Evolutionary conservation across 1,140 invertebrate genomes (phyloP).

Genomic region (Brachionus rotundiformis): DNA sequence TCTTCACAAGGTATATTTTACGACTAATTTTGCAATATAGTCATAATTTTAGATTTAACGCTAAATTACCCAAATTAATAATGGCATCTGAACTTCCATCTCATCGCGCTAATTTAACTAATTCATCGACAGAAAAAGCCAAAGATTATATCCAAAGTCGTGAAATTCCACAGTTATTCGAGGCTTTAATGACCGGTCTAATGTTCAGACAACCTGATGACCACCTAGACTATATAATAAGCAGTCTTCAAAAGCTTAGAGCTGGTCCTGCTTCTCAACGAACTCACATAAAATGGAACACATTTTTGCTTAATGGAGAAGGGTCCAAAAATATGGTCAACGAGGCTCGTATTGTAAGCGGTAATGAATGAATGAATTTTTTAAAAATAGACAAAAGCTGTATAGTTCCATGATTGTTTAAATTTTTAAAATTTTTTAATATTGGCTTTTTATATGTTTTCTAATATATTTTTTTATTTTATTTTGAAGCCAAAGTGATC

Average conservation of each 20-base stretch:
- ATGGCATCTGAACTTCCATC: conserved; percentile 49
- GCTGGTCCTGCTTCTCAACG: not conserved
- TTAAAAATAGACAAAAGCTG: not conserved
- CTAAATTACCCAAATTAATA: not conserved
- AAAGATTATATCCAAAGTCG: conserved; percentile 62
- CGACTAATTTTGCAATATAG: not conserved
- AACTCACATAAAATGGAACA: conserved; percentile 48
- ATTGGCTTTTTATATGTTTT: not conserved
- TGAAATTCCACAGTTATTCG: conserved; percentile 63
- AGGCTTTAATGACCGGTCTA: conserved; percentile 64
- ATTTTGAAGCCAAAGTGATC: conserved; percentile 16
- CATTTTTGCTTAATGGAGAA: conserved; percentile 17
- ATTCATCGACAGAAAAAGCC: conserved; percentile 57
- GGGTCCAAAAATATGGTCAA: not conserved
- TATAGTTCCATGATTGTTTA: conserved; percentile 25
- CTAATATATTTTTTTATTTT: not conserved
- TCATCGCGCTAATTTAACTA: conserved; percentile 31
- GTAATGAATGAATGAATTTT: conserved; percentile 22
- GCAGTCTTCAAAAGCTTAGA: conserved; percentile 60
- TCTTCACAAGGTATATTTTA: not conserved
- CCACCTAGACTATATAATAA: conserved; percentile 61
- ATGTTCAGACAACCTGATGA: conserved; percentile 64
- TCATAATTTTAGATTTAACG: not conserved
- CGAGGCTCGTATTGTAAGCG: conserved; percentile 41
- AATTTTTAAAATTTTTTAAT: not conserved